These are phyloP conservation scores for Tenualosa ilisha DNA, from an alignment of 2,797 vertebrate species.

Conservation along the genomic window DNA sequence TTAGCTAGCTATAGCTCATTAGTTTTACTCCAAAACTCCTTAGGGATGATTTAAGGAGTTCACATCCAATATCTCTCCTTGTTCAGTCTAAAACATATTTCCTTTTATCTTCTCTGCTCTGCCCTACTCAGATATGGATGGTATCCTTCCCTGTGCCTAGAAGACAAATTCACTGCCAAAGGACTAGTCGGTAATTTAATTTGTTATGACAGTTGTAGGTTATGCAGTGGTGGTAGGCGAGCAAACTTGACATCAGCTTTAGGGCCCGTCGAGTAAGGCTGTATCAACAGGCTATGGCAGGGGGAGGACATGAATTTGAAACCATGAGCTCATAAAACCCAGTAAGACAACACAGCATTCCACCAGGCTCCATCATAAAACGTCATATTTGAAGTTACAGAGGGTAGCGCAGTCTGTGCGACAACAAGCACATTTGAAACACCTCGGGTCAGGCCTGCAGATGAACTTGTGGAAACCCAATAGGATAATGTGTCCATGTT, in stretches of 20 bases:
- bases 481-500: neutral
- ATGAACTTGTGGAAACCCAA: neutral
- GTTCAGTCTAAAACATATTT: neutral
- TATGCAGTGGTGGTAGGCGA: neutral
- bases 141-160: neutral
- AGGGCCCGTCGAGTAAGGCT: neutral
- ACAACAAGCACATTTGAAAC: neutral
- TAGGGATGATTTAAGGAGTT: no score
- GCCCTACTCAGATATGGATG: neutral
- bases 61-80: neutral
- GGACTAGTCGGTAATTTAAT: neutral
- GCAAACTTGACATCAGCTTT: neutral
- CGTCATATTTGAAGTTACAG: neutral
- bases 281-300: neutral
- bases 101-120: neutral
- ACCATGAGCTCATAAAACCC: conserved; percentile 10
- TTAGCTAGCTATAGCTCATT: no score
- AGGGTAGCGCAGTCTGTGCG: neutral
- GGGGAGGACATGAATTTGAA: conserved; percentile 8
- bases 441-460: neutral
- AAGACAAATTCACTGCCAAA: neutral
- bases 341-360: neutral
- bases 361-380: neutral
- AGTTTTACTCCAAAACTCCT: no score
- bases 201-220: neutral